Evolutionary conservation across 2,797 vertebrate genomes (phyloP).

Genomic region (Orestias chungarensis): DNA sequence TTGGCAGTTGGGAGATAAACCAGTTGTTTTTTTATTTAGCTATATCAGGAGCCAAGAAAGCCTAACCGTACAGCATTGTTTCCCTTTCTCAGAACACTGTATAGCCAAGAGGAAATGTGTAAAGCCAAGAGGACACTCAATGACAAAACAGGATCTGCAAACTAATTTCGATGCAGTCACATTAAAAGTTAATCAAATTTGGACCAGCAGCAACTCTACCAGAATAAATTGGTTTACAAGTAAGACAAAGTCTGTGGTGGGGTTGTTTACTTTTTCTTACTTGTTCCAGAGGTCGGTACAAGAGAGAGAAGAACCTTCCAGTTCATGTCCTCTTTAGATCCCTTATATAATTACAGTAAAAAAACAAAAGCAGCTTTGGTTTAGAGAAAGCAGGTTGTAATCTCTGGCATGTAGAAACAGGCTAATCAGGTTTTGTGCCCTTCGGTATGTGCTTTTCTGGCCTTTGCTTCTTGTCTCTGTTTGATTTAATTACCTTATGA

Average conservation of each 20-base stretch:
- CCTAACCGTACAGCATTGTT: neutral
- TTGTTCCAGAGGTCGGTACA: constrained; percentile 30
- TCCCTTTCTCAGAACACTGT: too few relatives aligned
- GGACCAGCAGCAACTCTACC: constrained; percentile 28
- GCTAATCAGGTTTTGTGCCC: constrained; percentile 5
- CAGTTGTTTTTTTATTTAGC: neutral
- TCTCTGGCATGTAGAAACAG: neutral
- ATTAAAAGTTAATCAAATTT: constrained; percentile 35
- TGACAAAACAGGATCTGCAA: constrained; percentile 31
- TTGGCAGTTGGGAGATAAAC: neutral
- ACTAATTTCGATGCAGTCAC: constrained; percentile 30
- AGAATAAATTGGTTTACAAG: constrained; percentile 54
- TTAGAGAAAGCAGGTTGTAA: neutral
- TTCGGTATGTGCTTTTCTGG: neutral
- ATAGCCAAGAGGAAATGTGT: too few relatives aligned
- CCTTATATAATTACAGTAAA: constrained; percentile 9
- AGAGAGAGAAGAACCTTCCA: constrained; percentile 25
- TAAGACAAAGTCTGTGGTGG: constrained; percentile 12
- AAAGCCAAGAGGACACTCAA: constrained; percentile 3
- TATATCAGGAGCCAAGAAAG: neutral
- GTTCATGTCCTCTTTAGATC: constrained; percentile 40
- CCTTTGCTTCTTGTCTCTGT: neutral
- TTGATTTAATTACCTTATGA: constrained; percentile 16
- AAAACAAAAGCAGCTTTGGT: neutral
- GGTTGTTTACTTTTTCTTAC: neutral